Evolutionary conservation across 2,113 vertebrate genomes (phyloP), one percentile per base, ranked within the genome.

Genomic region (Chloebia gouldiae): DNA sequence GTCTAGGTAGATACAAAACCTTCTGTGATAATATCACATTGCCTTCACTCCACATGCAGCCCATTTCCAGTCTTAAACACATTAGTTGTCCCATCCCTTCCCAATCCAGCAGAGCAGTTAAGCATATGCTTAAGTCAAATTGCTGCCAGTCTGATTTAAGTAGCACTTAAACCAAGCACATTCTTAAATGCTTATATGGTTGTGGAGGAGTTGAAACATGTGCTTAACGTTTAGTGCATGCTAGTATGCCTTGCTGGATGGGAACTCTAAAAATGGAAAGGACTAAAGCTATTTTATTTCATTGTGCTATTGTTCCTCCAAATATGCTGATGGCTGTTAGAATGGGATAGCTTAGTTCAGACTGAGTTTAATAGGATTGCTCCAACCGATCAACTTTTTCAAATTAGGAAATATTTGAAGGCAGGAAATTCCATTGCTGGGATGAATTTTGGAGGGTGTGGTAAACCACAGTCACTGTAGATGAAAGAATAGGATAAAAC

Each of bases 71-170:
- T 59, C 51, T 77, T 81, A 93, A 93, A 54, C 45, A 50, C 63
- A 28, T 80, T 49, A 53, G 13, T 80, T 82, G 53, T 23, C n/a
- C 23, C 28, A 69, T 21, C 28, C 16, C 45, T 76, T 82, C 33
- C 60, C 23, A 70, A 71, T 60, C 42, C 76, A 90, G 79, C 25
- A 70, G 45, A 90, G 63, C 59, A 80, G 59, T 95, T 95, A 94
- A 87, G 57, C n/a, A 3, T 91, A 91, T 65, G 70, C 75, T 91
- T 93, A 95, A 94, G 39, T 90, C 42, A 47, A 82, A 85, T 63
- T 90, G 16, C 35, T 93, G 78, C 59, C 81, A 83, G 39, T 47
- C 54, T 87, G 81, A 93, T 95, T 96, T 88, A 94, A 94, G 85
- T 13, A 70, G 37, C 56, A 90, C 47, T 93, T 93, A 82, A 83